Evolutionary conservation across 2,113 vertebrate genomes (phyloP), one percentile per base, ranked within the genome.

Genomic region (Chionodraco myersi): DNA sequence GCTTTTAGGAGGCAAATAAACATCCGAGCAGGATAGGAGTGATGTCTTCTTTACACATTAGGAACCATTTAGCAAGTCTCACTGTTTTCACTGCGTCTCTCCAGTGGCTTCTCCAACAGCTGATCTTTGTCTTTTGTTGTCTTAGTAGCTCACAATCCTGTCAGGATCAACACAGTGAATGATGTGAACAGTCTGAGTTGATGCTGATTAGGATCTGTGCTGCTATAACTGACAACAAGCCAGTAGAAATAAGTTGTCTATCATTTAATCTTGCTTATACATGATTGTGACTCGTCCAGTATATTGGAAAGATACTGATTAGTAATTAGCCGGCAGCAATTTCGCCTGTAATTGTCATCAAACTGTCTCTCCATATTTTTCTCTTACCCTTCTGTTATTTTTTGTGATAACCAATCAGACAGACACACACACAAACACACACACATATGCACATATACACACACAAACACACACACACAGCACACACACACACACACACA

Each of bases 11-110:
- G 94, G 95, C 95, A 96, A 97, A 97, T 96, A 97, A 94, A 89
- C 87, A 93, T 92, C 86, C 94, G 95, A 94, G 88, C 85, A 95
- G 95, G 95, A 96, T 95, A 96, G 93, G 95, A 96, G 95, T 96
- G 96, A 96, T 96, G 96, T 97, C 96, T 97, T 96, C 96, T 97
- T 99, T 97, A 97, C 96, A 97, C 95, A 96, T 97, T 94, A 93
- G 95, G 89, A 89, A 93, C 93, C 86, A 92, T 95, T 96, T 95
- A 91, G 92, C 87, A 90, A 88, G 83, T 92, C 87, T 87, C 68
- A 72, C 77, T 86, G 85, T 90, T 89, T 89, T 81, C 89, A 68
- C 84, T 15, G 65, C 34, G 18, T 63, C 69, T 86, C 84, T 89
- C 88, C 21, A 71, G 87, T 79, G 84, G 91, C 88, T 82, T 68